A percentile compares a stretch with the other conserved stretches of the same genome.
phyloP scores from a whole-genome alignment of 2,113 vertebrate species.

The Hyperoodon ampullatus region DNA sequence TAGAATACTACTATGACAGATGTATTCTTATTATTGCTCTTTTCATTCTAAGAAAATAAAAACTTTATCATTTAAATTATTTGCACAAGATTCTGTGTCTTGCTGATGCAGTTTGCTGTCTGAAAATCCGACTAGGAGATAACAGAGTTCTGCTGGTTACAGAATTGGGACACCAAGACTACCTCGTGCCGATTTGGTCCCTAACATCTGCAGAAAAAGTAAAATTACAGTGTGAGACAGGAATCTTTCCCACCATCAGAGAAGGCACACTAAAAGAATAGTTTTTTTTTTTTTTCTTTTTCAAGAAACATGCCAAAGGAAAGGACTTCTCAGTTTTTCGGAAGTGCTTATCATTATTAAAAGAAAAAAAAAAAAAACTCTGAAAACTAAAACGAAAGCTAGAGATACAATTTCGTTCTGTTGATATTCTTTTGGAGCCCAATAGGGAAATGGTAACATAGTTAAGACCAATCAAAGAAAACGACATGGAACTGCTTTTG shows the following conservation, averaged over 20 bases:
- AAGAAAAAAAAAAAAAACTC: neutral
- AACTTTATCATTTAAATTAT: neutral
- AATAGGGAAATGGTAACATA: neutral
- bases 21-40: neutral
- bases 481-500: neutral
- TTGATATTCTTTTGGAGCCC: neutral
- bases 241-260: neutral
- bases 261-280: neutral
- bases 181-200: neutral
- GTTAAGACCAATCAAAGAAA: conserved; percentile 11
- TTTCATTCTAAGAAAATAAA: conserved; percentile 23
- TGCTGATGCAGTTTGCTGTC: neutral
- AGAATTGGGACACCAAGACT: neutral
- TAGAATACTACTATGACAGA: neutral
- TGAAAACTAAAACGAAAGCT: neutral
- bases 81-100: neutral
- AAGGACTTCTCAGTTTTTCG: neutral
- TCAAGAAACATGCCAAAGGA: conserved; percentile 8
- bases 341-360: conserved; percentile 11
- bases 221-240: neutral
- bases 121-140: neutral
- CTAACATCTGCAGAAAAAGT: neutral
- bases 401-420: neutral
- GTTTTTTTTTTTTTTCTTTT: neutral
- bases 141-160: neutral